Evolutionary conservation across 2,797 vertebrate genomes (phyloP).

Genomic region (Myotis daubentonii): DNA sequence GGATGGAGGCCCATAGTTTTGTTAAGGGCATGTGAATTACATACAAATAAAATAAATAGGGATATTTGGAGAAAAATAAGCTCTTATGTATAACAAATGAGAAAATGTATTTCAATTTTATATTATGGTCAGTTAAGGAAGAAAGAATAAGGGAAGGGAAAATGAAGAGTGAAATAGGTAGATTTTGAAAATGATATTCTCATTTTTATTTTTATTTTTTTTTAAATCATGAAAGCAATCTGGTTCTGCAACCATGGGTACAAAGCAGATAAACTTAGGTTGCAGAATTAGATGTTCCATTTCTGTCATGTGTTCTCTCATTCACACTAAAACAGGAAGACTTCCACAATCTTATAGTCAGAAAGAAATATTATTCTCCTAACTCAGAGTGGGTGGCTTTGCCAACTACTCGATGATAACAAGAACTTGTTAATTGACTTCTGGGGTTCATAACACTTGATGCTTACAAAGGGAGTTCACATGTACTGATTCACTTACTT

Average conservation of each 20-base stretch:
- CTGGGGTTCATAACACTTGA: background rate
- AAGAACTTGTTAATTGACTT: constrained; percentile 16
- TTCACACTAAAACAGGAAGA: background rate
- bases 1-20: background rate
- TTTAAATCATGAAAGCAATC: background rate
- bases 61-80: background rate
- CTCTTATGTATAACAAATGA: background rate
- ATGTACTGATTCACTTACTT: background rate
- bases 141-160: background rate
- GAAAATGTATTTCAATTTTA: constrained; percentile 20
- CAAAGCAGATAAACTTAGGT: background rate
- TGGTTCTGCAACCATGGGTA: background rate
- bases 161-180: background rate
- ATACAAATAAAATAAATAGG: constrained; percentile 17
- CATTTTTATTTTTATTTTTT: background rate
- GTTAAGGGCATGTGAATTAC: background rate
- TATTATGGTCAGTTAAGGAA: constrained; percentile 10
- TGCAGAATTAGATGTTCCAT: background rate
- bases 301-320: background rate
- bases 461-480: background rate
- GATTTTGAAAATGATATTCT: background rate
- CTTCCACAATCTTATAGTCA: background rate
- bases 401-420: background rate
- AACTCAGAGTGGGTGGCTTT: background rate
- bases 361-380: background rate